Base-by-base conservation (phyloP, 2,888 invertebrate species). In the Myopa testacea region DNA sequence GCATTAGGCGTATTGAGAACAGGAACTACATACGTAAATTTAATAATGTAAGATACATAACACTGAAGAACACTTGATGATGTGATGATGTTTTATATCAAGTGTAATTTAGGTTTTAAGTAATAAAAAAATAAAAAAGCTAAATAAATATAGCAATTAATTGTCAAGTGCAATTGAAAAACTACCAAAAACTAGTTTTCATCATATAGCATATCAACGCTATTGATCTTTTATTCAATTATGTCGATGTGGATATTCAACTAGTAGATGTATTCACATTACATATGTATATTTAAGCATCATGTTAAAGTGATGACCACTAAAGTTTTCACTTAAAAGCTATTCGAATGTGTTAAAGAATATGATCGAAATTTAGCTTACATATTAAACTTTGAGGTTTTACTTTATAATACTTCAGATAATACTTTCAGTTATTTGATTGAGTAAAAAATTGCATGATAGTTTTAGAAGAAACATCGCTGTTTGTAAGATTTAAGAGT, bases 381-480 rank as follows among this genome's bases (percentile, higher is more conserved):
- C 3, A 45, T 45, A 45, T 45, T 45, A 45, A 45, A 45, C 45
- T 45, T 1, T 8, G 45, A 45, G 10, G 10, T n/a, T n/a, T n/a
- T n/a, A n/a, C n/a, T n/a, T n/a, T n/a, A n/a, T n/a, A n/a, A n/a
- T n/a, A n/a, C n/a, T n/a, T n/a, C n/a, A 45, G 45, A 1, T 45
- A 2, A 3, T 10, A 45, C 6, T 12, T n/a, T 76, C 75, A 75
- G 26, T 58, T 84, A 81, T 84, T 83, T 4, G 79, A 78, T 81
- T 84, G 85, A 1, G 83, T 82, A 77, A 87, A 87, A 74, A 85
- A 87, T 76, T 85, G 82, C 10, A 84, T 83, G 71, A 87, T 87
- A 0, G 86, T 78, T 73, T 86, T 85, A n/a, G 70, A 5, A 12
- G 62, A 45, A 10, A 12, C 14, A 65, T 75, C 3, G 19, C 55